Conservation (phyloP, 2,113 vertebrate genomes). For the Romanogobio albipinnatus region DNA sequence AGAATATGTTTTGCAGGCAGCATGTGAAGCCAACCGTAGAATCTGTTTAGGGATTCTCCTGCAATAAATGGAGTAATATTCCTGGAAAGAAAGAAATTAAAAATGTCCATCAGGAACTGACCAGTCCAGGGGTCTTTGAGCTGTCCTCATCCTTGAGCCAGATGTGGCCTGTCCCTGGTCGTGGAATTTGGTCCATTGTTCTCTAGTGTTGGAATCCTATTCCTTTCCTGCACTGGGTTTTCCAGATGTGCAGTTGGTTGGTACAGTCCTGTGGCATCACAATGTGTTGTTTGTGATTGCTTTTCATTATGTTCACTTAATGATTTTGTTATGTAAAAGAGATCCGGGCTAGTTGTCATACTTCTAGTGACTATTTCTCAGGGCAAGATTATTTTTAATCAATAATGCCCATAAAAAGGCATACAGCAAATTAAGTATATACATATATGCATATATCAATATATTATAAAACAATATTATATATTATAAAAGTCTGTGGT, state of each 20-base stretch:
- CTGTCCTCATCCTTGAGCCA: conserved; percentile 29
- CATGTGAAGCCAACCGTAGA: conserved; percentile 12
- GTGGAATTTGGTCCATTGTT: conserved; percentile 69
- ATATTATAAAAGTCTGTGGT: too few relatives aligned
- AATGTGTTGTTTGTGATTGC: background rate
- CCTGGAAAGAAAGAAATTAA: conserved; percentile 30
- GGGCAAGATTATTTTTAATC: background rate
- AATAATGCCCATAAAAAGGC: too few relatives aligned
- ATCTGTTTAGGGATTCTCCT: background rate
- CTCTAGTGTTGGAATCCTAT: conserved; percentile 62
- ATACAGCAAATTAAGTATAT: too few relatives aligned
- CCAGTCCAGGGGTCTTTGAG: conserved; percentile 14
- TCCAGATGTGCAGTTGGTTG: conserved; percentile 59
- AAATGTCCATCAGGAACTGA: conserved; percentile 31
- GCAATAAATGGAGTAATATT: conserved; percentile 14
- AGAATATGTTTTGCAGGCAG: background rate
- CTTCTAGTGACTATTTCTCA: background rate
- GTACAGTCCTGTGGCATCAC: conserved; percentile 12
- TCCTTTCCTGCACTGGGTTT: conserved; percentile 38
- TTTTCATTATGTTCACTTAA: background rate
- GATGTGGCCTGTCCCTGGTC: conserved; percentile 61
- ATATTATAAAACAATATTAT: too few relatives aligned
- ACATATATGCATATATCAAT: too few relatives aligned
- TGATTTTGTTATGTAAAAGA: background rate
- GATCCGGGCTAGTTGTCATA: background rate